A percentile compares a stretch with the other conserved stretches of the same genome.
phyloP scores from a whole-genome alignment of 1,140 invertebrate genomes.

The Tribolium madens region DNA sequence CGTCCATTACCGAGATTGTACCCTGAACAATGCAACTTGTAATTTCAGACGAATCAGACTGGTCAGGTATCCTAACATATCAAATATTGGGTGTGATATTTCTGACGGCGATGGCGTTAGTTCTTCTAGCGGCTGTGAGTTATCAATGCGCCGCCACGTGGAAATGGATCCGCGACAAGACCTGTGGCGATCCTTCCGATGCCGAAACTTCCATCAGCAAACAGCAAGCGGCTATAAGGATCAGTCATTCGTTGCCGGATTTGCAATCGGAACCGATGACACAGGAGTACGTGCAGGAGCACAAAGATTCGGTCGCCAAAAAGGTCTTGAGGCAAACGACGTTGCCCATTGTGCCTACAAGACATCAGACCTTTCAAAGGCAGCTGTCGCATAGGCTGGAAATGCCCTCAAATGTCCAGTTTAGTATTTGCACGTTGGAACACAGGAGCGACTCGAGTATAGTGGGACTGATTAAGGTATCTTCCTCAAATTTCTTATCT shows the following conservation, averaged over 20 bases:
- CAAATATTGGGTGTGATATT: conserved; percentile 55
- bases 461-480: conserved; percentile 78
- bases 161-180: conserved; percentile 75
- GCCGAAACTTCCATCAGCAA: conserved; percentile 71
- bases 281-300: conserved; percentile 79
- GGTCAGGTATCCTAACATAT: conserved; percentile 49
- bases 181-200: conserved; percentile 68
- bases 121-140: conserved; percentile 75
- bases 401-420: conserved; percentile 79
- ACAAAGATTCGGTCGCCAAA: conserved; percentile 73
- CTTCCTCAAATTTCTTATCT: too few species aligned
- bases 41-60: conserved; percentile 51
- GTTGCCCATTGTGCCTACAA: conserved; percentile 81
- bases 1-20: conserved; percentile 22
- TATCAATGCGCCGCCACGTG: conserved; percentile 79
- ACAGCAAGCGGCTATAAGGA: conserved; percentile 76
- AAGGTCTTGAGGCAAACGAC: conserved; percentile 84
- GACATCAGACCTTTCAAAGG: conserved; percentile 83
- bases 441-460: conserved; percentile 75
- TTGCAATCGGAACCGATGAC: conserved; percentile 78
- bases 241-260: conserved; percentile 81
- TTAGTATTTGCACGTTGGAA: conserved; percentile 80
- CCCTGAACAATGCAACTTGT: not conserved
- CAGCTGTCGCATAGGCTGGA: conserved; percentile 82
- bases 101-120: conserved; percentile 74